These are phyloP conservation scores for Poecilia picta DNA, from an alignment of 2,797 vertebrate genomes.

Conservation along the genomic window DNA sequence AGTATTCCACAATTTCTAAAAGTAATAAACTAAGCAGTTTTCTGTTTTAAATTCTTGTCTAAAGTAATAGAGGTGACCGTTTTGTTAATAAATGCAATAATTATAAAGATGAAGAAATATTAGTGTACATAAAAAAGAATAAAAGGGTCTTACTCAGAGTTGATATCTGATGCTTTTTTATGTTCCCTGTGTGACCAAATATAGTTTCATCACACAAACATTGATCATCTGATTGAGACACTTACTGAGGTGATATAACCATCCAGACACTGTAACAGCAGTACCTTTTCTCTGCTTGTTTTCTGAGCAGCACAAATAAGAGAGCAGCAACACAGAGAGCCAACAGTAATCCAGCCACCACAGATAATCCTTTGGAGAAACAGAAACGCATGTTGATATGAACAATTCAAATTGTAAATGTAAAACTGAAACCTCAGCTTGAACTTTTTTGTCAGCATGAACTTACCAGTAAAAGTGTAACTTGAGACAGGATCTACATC, in stretches of 20 bases:
- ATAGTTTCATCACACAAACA: neutral
- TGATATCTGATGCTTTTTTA: too few species aligned
- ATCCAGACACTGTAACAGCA: neutral
- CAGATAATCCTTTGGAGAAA: neutral
- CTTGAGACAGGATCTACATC: neutral
- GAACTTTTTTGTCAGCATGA: neutral
- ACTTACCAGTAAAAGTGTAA: neutral
- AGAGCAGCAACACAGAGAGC: neutral
- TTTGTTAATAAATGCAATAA: too few species aligned
- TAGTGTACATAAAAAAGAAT: too few species aligned
- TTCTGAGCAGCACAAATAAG: neutral
- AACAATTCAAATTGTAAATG: neutral
- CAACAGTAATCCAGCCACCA: neutral
- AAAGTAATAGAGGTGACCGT: too few species aligned
- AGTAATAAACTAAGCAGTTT: too few species aligned
- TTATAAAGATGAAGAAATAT: too few species aligned
- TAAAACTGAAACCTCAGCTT: neutral
- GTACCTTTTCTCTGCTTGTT: neutral
- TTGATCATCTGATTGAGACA: neutral
- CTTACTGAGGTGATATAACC: neutral
- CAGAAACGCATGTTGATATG: neutral
- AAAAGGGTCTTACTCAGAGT: too few species aligned
- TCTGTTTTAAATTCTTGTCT: too few species aligned
- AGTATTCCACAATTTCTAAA: too few species aligned
- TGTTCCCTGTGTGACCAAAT: neutral